A percentile compares a stretch with the other conserved stretches of the same genome.
These are phyloP conservation scores for Caloenas nicobarica DNA, from an alignment of 2,113 vertebrate species.

Conservation along the genomic window DNA sequence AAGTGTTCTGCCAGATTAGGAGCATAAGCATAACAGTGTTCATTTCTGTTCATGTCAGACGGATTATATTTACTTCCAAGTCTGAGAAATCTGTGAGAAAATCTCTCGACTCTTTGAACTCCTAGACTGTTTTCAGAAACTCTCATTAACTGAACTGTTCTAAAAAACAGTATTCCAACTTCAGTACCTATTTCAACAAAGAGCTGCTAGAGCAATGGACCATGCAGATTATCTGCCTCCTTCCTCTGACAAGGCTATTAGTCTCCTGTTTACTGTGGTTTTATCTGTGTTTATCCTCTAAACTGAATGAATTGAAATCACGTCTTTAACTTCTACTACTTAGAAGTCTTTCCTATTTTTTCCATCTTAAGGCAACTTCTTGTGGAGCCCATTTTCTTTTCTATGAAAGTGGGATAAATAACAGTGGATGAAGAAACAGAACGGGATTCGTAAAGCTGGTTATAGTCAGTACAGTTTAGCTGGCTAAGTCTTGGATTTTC, in stretches of 20 bases:
- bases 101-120: background rate
- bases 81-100: background rate
- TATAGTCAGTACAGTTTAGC: background rate
- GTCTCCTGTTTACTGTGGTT: conserved; percentile 32
- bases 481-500: background rate
- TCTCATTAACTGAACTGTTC: background rate
- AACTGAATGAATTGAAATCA: conserved; percentile 57
- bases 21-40: fast-evolving
- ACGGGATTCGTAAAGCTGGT: conserved; percentile 6
- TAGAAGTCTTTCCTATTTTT: background rate
- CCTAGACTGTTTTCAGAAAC: background rate
- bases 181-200: background rate
- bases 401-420: conserved; percentile 25
- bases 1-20: background rate
- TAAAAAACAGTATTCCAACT: background rate
- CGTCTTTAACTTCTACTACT: conserved; percentile 12
- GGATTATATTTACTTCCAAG: background rate
- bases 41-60: background rate
- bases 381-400: conserved; percentile 22
- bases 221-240: background rate
- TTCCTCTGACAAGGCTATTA: conserved; percentile 14
- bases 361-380: conserved; percentile 10
- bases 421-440: background rate
- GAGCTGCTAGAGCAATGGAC: background rate
- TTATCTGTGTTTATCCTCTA: conserved; percentile 51